Evolutionary conservation across 2,888 invertebrate species (phyloP), one percentile per base, ranked within the genome.

Genomic region (Meganola albula): DNA sequence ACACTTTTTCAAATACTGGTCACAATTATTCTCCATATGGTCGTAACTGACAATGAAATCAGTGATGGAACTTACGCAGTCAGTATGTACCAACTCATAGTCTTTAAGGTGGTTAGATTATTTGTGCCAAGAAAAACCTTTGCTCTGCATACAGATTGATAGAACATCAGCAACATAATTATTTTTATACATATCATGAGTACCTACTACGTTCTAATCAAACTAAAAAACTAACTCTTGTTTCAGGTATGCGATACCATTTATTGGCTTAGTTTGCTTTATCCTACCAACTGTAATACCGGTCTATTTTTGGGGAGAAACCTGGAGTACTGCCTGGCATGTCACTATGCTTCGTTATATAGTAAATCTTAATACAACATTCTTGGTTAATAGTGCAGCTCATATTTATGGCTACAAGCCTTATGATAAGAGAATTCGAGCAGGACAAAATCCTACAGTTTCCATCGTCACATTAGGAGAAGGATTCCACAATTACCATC

Each of bases 311-410:
- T 91, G 90, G 90, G 78, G 75, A 1, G 91, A 91, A 58, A 72
- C 54, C 0, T 58, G 71, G 14, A 44, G 16, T 18, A 70, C 63
- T 42, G 51, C 78, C 1, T 77, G 74, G 71, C 63, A 74, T 35
- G 54, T 77, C 0, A 59, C 54, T n/a, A 74, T 85, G 24, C 57
- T 89, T 27, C 77, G 90, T 12, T 90, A 89, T 60, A 72, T 80
- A 12, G 60, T 84, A 32, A 80, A 79, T 2, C 76, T 90, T 20
- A 88, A 91, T 63, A 74, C 80, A 1, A 57, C 59, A 7, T 91
- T 90, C 88, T 67, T 88, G 10, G 89, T 91, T n/a, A 91, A 91
- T 73, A 89, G 89, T 48, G 87, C 87, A 6, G 91, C 91, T 4
- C 91, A 91, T 58, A 51, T 74, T 11, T 78, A 72, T 63, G 85